Base-by-base conservation (phyloP, 2,888 invertebrate genomes). In the Gymnoscelis rufifasciata region DNA sequence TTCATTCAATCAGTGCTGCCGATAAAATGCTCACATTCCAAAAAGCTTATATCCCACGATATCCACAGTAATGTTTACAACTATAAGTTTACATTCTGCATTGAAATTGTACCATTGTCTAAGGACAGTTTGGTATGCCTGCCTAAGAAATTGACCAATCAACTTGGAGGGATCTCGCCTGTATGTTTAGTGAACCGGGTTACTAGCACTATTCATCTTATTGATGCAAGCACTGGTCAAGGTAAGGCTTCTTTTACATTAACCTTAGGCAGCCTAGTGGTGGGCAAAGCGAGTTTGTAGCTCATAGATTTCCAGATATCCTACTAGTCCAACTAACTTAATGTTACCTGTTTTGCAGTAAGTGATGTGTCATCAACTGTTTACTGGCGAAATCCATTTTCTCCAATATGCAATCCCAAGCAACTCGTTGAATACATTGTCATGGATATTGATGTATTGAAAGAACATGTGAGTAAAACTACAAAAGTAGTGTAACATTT, bases 41-140 rank as follows among this genome's bases (percentile, higher is more conserved):
- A 99, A 78, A 97, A 97, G 68, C 89, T 99, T 29, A 94, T 99
- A 63, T 98, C 99, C 0, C 99, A 99, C 68, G 99, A 99, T 79
- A 95, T 97, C 45, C 97, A 97, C 80, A 98, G 96, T 76, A 99
- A 99, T 72, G 91, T 93, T 8, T 98, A 95, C 82, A 98, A 98
- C 78, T 99, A 98, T 83, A 99, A 99, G 81, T 95, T 95, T 72
- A 95, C 97, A 4, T 96, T 91, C 80, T 95, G 96, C 52, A 93
- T 99, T 55, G 98, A 99, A 78, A 95, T 99, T 64, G 97, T 97
- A 0, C 99, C 99, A 0, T 79, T 99, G 43, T 98, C 98, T 11
- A 98, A 98, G 80, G 96, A 97, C 74, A 95, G 95, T 72, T 88
- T 97, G 36, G 93, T 99, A 1, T 99, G 98, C 71, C 87, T 99